Percentiles rank a stretch among this genome's conserved stretches.
phyloP scores from a whole-genome alignment of 1,140 invertebrate species.

The Meloidogyne exigua region DNA sequence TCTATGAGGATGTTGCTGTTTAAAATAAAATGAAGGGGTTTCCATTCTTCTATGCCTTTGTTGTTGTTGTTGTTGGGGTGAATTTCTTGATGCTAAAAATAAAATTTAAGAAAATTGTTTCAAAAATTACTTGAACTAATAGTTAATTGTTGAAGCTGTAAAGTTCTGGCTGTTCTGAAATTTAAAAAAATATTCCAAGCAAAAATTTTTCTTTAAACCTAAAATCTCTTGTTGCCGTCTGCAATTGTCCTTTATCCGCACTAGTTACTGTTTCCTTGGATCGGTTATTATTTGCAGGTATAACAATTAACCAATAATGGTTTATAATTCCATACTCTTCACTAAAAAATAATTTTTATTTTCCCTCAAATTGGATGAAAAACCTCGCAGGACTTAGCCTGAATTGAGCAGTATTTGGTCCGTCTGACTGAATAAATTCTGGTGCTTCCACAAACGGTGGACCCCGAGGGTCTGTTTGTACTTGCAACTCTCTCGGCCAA shows the following conservation, averaged over 20 bases:
- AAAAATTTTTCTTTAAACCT: neutral
- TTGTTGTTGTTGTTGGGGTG: neutral
- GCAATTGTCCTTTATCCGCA: conserved; percentile 42
- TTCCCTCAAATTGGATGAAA: neutral
- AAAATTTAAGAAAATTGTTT: neutral
- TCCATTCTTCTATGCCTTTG: neutral
- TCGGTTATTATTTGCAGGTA: conserved; percentile 75
- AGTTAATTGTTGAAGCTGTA: conserved; percentile 17
- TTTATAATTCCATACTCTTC: conserved; percentile 98
- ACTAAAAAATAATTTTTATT: conserved; percentile 66
- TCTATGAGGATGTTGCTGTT: neutral
- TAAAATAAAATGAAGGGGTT: neutral
- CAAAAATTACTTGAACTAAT: neutral
- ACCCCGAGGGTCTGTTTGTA: conserved; percentile 56
- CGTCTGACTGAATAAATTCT: conserved; percentile 50
- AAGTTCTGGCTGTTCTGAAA: conserved; percentile 21
- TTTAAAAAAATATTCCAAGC: no score
- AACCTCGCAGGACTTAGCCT: conserved; percentile 27
- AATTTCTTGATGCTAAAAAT: neutral
- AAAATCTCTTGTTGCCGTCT: conserved; percentile 12
- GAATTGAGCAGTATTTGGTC: conserved; percentile 40
- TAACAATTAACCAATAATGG: conserved; percentile 92
- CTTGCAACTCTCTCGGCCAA: conserved; percentile 55
- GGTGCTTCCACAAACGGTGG: conserved; percentile 61
- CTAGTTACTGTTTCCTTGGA: conserved; percentile 66